A percentile compares a stretch with the other conserved stretches of the same genome.
These are phyloP conservation scores for Sarcophaga variegata DNA, from an alignment of 2,888 invertebrate genomes.

Conservation along the genomic window DNA sequence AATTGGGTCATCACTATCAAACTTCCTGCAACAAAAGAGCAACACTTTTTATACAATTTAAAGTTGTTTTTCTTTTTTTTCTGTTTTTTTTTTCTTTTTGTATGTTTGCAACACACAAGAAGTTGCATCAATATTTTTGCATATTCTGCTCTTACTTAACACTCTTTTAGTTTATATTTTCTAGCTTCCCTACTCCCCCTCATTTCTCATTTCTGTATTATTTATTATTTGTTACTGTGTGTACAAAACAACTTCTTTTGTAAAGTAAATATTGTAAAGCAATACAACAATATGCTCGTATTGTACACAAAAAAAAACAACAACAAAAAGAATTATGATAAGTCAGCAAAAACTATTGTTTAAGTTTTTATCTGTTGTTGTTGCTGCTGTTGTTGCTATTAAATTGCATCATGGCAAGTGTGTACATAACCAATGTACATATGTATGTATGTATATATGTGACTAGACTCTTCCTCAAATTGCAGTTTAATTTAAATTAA, in stretches of 20 bases:
- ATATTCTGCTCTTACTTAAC: conserved; percentile 15
- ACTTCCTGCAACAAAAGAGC: conserved; percentile 76
- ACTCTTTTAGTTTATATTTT: neutral
- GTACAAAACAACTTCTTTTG: conserved; percentile 35
- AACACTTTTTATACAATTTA: conserved; percentile 39
- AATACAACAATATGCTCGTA: neutral
- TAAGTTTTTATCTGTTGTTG: conserved; percentile 32
- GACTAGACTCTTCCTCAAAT: conserved; percentile 36
- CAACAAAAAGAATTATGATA: conserved; percentile 47
- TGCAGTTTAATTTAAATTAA: conserved; percentile 58
- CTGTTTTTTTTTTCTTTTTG: neutral
- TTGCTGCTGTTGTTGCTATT: conserved; percentile 23
- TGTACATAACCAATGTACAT: neutral
- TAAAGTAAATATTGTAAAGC: conserved; percentile 34
- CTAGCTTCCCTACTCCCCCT: neutral
- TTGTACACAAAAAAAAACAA: neutral
- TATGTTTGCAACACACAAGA: too few relatives aligned
- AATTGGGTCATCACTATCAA: conserved; percentile 79
- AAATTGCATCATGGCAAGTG: conserved; percentile 13
- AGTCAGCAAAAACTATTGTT: conserved; percentile 54
- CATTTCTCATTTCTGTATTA: neutral
- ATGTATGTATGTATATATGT: neutral
- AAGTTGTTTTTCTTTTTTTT: conserved; percentile 4
- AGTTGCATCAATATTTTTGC: conserved; percentile 55
- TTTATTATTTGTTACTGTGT: neutral